Evolutionary conservation across 2,888 invertebrate genomes (phyloP).

Genomic region (Acanthoscelides obtectus): DNA sequence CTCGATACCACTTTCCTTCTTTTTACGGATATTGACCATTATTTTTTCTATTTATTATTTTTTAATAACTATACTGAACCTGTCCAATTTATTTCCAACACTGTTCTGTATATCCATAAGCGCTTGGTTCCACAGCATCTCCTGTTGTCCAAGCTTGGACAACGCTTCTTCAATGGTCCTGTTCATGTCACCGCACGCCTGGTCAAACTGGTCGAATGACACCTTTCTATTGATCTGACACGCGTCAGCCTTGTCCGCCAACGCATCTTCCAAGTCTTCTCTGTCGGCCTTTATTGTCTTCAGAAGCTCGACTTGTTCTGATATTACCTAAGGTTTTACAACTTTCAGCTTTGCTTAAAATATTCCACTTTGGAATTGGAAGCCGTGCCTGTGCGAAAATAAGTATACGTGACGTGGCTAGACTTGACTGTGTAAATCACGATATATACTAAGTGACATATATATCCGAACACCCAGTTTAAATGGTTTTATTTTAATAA

Average conservation of each 20-base stretch:
- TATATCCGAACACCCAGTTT: no score
- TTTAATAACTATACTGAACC: no score
- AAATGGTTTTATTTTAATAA: no score
- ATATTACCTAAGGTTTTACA: conserved; percentile 53
- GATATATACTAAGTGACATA: no score
- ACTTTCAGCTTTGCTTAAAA: no score
- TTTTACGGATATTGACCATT: no score
- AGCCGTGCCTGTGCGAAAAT: no score
- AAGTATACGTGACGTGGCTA: no score
- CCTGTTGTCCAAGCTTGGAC: conserved; percentile 59
- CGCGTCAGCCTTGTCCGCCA: conserved; percentile 72
- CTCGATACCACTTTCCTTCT: no score
- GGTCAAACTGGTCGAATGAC: conserved; percentile 67
- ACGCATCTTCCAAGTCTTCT: conserved; percentile 64
- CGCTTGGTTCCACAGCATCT: conserved; percentile 61
- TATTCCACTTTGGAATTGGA: no score
- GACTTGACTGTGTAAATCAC: no score
- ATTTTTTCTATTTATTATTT: no score
- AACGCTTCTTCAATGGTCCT: conserved; percentile 61
- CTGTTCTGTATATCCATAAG: conserved; percentile 63
- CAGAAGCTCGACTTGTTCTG: conserved; percentile 62
- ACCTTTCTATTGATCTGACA: conserved; percentile 66
- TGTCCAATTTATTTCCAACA: conserved; percentile 63
- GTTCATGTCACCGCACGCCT: conserved; percentile 62
- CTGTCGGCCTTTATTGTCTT: conserved; percentile 66